Conservation (phyloP, 2,888 invertebrate species). For the Aporophyla nigra region DNA sequence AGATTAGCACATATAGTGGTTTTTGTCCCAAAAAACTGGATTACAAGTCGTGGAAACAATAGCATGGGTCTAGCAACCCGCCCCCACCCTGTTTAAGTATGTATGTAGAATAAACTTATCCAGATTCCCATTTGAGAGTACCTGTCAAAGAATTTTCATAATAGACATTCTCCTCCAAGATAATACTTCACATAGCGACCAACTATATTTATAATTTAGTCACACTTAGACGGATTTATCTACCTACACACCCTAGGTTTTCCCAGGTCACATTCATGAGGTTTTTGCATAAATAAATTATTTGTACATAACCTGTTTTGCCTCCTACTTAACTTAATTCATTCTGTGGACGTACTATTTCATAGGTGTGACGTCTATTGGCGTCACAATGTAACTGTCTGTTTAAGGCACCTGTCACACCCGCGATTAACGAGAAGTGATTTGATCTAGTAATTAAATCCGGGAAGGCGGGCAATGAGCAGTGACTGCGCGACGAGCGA, state of each 20-base stretch:
- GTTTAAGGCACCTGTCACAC: neutral
- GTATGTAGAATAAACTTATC: neutral
- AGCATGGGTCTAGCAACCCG: neutral
- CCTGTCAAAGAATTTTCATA: neutral
- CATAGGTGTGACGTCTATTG: slow-evolving; percentile 22
- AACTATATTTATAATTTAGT: neutral
- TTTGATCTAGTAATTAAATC: neutral
- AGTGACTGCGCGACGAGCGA: neutral
- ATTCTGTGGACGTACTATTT: neutral
- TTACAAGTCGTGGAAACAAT: neutral
- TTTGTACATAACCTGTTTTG: slow-evolving; percentile 14
- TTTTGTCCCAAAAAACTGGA: neutral
- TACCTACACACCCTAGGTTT: neutral
- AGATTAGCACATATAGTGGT: slow-evolving; percentile 1
- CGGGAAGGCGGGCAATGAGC: neutral
- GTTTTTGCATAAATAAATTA: slow-evolving; percentile 12
- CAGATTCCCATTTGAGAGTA: neutral
- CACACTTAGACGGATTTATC: neutral
- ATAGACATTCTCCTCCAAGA: neutral
- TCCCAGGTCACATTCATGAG: neutral
- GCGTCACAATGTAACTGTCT: slow-evolving; percentile 17
- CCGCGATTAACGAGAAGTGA: neutral
- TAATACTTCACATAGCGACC: neutral
- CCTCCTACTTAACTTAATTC: slow-evolving; percentile 1
- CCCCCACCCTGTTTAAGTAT: no score